Base-by-base conservation (phyloP, 2,888 invertebrate species). In the Orchestes rusci region DNA sequence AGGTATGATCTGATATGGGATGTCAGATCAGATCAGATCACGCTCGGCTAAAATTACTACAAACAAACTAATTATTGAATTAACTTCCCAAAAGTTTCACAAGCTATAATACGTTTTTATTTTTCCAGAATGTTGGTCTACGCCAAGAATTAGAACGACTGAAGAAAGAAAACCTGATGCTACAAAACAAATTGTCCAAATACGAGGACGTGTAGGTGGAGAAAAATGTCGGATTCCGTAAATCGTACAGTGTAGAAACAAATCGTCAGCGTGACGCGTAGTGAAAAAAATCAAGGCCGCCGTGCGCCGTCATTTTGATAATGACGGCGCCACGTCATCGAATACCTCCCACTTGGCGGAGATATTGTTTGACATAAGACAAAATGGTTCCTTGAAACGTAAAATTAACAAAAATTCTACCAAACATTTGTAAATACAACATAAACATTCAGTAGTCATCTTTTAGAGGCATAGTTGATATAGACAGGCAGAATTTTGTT, bases 81-180 rank as follows among this genome's bases (percentile, higher is more conserved):
- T n/a, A n/a, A n/a, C n/a, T n/a, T n/a, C n/a, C n/a, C n/a, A n/a
- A n/a, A n/a, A n/a, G n/a, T n/a, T n/a, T 30, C 7, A 30, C 23
- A 23, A 40, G 23, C 10, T 23, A 23, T 7, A 5, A 7, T 10
- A 23, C 10, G 10, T 23, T 10, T 10, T 55, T 56, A 50, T 50
- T 73, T 48, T 74, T 74, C 38, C 74, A 90, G 89, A 91, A 90
- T 66, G 79, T 88, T 77, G 86, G 86, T 64, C 76, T 91, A 67
- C 84, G 89, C 65, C 88, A 88, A 74, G 90, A 91, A 70, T 75
- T 90, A 67, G 90, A 91, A 72, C 79, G 88, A 72, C 76, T 90
- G 71, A 89, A 90, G 76, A 90, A 89, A 73, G 90, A 90, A 72
- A 90, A 90, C 69, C 80, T 86, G 76, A 79, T 88, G 70, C 75